These are phyloP conservation scores for Emydocephalus ijimae DNA, from an alignment of 2,113 vertebrate genomes.

Conservation along the genomic window DNA sequence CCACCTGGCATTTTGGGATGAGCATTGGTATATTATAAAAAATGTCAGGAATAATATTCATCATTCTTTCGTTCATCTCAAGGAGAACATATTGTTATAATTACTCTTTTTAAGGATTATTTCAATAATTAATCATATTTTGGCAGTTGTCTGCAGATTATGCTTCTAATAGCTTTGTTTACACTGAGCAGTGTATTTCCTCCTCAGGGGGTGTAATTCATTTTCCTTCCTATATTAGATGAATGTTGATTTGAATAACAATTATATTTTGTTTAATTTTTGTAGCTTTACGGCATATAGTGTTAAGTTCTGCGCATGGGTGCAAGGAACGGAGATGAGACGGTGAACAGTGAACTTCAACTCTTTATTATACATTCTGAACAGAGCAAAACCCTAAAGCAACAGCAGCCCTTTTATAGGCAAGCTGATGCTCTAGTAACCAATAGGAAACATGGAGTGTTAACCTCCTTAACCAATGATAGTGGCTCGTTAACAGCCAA, in stretches of 20 bases:
- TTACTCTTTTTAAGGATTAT: neutral
- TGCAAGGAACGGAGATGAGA: no score
- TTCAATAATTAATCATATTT: conserved; percentile 25
- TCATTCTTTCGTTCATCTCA: neutral
- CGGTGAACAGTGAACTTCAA: no score
- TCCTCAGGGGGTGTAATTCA: neutral
- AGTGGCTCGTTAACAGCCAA: no score
- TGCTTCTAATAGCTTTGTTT: conserved; percentile 23
- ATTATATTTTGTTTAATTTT: neutral
- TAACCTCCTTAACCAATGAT: no score
- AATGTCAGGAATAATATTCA: neutral
- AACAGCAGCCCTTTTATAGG: no score
- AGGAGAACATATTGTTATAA: neutral
- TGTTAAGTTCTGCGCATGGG: no score
- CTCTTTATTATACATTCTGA: no score
- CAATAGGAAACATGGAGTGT: no score
- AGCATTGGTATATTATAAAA: neutral
- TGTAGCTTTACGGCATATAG: neutral
- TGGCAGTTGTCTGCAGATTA: conserved; percentile 9
- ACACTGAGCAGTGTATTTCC: neutral
- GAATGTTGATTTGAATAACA: neutral
- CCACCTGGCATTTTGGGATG: neutral
- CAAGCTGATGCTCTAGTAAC: no score
- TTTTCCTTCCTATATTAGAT: neutral
- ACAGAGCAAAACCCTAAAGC: no score